These are phyloP conservation scores for Coreoperca whiteheadi DNA, from an alignment of 2,113 vertebrate species.

Conservation along the genomic window DNA sequence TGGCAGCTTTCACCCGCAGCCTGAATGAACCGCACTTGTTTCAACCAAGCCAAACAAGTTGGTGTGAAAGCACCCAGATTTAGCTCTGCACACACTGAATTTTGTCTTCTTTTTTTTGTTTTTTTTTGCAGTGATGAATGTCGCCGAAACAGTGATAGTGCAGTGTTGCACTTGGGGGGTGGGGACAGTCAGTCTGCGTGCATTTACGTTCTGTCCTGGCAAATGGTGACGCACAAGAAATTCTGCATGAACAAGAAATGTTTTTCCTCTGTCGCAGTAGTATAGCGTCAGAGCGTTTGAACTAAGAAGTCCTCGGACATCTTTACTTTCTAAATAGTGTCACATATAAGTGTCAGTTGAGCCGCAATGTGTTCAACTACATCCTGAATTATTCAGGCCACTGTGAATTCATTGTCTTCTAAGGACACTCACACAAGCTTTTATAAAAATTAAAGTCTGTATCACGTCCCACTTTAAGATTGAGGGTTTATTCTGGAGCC, in stretches of 20 bases:
- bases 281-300: too few species aligned
- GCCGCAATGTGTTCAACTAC: background rate
- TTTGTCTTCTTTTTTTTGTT: too few species aligned
- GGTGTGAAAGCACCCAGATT: background rate
- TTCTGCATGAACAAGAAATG: background rate
- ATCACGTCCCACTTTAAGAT: background rate
- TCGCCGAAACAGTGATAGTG: background rate
- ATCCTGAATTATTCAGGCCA: background rate
- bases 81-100: too few species aligned
- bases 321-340: background rate
- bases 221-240: background rate
- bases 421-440: background rate
- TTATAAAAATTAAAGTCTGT: background rate
- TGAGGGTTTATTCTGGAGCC: background rate
- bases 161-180: background rate
- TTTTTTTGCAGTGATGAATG: background rate
- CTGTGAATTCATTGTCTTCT: background rate
- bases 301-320: too few species aligned
- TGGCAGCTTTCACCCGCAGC: background rate
- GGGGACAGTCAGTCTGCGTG: background rate
- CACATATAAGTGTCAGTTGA: background rate
- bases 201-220: background rate
- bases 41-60: background rate
- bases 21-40: background rate
- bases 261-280: background rate